A percentile compares a stretch with the other conserved stretches of the same genome.
Conservation (phyloP, 2,797 vertebrate genomes). For the Chelon labrosus region DNA sequence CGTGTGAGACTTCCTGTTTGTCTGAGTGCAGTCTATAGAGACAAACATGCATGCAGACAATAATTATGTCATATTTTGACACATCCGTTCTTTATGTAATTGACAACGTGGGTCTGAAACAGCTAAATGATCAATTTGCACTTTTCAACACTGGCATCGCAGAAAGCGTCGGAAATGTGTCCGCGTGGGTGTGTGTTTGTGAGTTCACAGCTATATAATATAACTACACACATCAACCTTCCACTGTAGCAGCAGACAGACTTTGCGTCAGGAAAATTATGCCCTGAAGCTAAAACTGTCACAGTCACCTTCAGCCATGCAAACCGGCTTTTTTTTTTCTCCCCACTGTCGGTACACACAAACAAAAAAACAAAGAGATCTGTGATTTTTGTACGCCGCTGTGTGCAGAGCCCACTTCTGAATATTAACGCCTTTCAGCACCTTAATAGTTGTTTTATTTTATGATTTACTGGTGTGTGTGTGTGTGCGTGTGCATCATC, state of each 20-base stretch:
- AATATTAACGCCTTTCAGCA: background rate
- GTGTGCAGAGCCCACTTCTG: constrained; percentile 6
- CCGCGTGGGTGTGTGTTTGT: constrained; percentile 13
- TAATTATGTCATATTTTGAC: background rate
- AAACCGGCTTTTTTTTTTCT: constrained; percentile 28
- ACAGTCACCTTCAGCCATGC: constrained; percentile 74
- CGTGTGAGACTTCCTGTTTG: no score
- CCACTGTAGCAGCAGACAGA: constrained; percentile 55
- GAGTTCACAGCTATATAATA: constrained; percentile 16
- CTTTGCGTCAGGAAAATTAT: constrained; percentile 62
- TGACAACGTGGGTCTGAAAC: background rate
- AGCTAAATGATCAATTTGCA: background rate
- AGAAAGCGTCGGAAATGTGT: background rate
- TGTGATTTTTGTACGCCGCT: background rate
- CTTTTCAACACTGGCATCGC: background rate
- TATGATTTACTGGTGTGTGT: background rate
- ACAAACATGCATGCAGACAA: no score
- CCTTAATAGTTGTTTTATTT: constrained; percentile 18
- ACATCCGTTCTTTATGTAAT: rapidly evolving
- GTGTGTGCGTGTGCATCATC: background rate
- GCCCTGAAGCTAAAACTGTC: constrained; percentile 65
- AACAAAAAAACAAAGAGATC: constrained; percentile 5
- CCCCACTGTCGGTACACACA: constrained; percentile 11
- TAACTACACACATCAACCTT: constrained; percentile 61
- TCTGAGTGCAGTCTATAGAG: no score